These are phyloP conservation scores for Podargus strigoides DNA, from an alignment of 2,797 vertebrate genomes.

Conservation along the genomic window DNA sequence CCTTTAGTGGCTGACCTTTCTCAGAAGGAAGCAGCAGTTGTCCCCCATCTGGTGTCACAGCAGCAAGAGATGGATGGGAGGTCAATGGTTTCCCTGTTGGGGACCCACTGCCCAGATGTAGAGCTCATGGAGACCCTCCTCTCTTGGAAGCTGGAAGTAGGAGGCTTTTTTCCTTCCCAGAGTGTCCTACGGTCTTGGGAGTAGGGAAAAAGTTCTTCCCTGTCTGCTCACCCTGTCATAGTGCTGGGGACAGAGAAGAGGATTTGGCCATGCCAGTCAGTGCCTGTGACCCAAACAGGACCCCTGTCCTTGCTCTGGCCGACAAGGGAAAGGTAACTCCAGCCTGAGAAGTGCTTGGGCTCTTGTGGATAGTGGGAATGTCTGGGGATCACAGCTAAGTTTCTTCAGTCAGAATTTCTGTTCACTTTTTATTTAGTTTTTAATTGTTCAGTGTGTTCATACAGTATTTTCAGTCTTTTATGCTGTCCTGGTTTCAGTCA, in stretches of 20 bases:
- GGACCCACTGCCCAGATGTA: background rate
- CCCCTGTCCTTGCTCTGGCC: background rate
- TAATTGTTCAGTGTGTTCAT: background rate
- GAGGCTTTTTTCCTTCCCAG: background rate
- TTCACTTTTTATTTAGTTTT: background rate
- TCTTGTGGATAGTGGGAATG: rapidly evolving
- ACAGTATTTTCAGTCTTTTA: background rate
- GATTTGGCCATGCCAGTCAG: background rate
- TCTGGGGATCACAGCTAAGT: background rate
- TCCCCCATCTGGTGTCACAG: background rate
- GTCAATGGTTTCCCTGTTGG: rapidly evolving
- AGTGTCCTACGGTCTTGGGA: background rate
- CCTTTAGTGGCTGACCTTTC: background rate
- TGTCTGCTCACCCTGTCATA: background rate
- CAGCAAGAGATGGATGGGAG: background rate
- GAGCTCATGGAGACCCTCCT: background rate
- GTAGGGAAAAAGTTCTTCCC: background rate
- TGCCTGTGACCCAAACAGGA: background rate
- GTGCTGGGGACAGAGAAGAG: background rate
- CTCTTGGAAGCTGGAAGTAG: background rate
- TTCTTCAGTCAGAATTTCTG: background rate
- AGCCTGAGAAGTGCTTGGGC: background rate
- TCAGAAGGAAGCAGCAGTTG: background rate
- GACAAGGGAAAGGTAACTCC: background rate
- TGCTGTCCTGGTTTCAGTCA: background rate